Evolutionary conservation across 2,113 vertebrate genomes (phyloP).

Genomic region (Varanus salvator): DNA sequence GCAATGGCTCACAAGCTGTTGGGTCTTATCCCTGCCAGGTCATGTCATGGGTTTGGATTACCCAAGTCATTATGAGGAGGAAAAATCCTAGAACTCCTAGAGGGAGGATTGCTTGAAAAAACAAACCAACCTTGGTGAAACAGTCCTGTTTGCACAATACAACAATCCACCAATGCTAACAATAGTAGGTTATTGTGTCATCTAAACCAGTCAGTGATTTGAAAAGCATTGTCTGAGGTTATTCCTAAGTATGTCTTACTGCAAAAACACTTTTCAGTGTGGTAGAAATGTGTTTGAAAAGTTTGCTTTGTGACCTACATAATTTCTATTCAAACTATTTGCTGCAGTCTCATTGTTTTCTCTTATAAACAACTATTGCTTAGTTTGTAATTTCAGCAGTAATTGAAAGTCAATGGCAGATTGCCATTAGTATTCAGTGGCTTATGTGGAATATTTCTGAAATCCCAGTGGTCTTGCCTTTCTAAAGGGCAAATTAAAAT

Average conservation of each 20-base stretch:
- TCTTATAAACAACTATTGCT: slow-evolving; percentile 8
- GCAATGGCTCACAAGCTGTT: no score
- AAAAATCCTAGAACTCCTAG: no score
- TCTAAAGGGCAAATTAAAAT: slow-evolving; percentile 15
- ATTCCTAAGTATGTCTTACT: not conserved
- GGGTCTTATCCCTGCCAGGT: no score
- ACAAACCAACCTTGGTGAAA: no score
- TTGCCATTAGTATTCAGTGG: slow-evolving; percentile 16
- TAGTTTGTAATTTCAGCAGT: slow-evolving; percentile 10
- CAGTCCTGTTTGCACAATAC: no score
- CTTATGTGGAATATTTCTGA: not conserved
- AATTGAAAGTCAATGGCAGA: slow-evolving; percentile 16
- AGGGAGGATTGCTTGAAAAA: no score
- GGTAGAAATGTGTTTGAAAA: not conserved
- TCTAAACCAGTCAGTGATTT: no score
- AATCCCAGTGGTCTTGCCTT: slow-evolving; percentile 12
- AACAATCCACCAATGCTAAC: no score
- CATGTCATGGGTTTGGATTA: no score
- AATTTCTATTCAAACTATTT: not conserved
- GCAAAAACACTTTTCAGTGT: not conserved
- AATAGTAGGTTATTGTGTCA: no score
- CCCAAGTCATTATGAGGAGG: no score
- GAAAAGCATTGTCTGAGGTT: not conserved
- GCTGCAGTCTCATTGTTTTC: not conserved
- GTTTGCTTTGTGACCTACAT: not conserved